Conservation (phyloP, 2,888 invertebrate genomes). For the Drosophila niveifrons region DNA sequence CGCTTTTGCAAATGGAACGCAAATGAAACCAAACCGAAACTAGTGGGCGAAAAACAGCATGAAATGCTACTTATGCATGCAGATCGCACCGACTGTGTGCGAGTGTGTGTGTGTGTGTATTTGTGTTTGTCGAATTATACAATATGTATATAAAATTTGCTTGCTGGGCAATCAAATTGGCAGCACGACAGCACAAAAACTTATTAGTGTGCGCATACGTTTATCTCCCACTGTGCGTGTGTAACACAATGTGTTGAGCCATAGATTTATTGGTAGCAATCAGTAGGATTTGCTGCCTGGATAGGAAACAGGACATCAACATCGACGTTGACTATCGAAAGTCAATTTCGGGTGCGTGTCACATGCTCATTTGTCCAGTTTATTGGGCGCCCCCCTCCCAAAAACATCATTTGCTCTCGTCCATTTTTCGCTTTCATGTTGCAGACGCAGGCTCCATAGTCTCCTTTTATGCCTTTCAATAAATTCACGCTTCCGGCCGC, state of each 20-base stretch:
- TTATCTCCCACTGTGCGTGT: constrained; percentile 31
- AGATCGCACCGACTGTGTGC: constrained; percentile 25
- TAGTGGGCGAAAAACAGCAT: constrained; percentile 45
- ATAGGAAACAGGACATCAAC: constrained; percentile 23
- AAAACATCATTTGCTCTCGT: constrained; percentile 67
- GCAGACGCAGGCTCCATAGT: constrained; percentile 15
- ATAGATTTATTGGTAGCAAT: constrained; percentile 76
- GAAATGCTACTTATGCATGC: constrained; percentile 73
- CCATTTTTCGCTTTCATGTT: constrained; percentile 31
- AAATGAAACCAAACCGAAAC: constrained; percentile 25
- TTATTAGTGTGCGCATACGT: constrained; percentile 60
- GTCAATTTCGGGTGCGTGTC: constrained; percentile 80
- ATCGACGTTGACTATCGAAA: constrained; percentile 69
- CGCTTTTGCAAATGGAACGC: constrained; percentile 67
- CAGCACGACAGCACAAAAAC: constrained; percentile 32
- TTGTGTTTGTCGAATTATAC: constrained; percentile 33
- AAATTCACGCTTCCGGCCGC: constrained; percentile 70
- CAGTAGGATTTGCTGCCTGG: constrained; percentile 64
- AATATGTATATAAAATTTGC: constrained; percentile 43
- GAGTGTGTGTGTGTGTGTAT: constrained; percentile 4
- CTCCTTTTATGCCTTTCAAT: constrained; percentile 75
- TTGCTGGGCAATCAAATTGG: constrained; percentile 55
- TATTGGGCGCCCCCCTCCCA: constrained; percentile 51
- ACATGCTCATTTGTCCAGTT: constrained; percentile 78
- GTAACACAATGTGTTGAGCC: constrained; percentile 68